Conservation (phyloP, 1,140 invertebrate species). For the Camponotus vicinus region DNA sequence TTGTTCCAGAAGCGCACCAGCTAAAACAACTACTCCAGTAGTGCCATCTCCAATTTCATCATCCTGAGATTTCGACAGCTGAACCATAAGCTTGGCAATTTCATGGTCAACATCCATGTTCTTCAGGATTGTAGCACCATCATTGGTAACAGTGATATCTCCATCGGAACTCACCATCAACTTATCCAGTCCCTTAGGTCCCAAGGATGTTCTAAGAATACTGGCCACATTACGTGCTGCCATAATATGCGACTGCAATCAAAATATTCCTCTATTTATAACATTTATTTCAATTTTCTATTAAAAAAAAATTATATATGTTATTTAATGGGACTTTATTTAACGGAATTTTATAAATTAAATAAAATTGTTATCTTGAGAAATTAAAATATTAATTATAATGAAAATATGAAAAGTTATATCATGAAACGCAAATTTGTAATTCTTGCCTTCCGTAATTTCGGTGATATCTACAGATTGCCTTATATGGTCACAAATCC, state of each 20-base stretch:
- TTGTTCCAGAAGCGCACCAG: constrained; percentile 97
- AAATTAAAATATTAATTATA: neutral
- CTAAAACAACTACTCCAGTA: constrained; percentile 98
- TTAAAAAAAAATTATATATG: neutral
- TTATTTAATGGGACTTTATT: neutral
- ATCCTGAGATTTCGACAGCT: constrained; percentile 99
- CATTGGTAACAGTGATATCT: constrained; percentile 99
- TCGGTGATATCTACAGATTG: constrained; percentile 15
- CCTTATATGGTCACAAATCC: constrained; percentile 81
- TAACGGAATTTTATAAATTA: neutral
- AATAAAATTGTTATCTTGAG: neutral
- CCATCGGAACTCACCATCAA: constrained; percentile 99
- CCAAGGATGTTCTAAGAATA: constrained; percentile 97
- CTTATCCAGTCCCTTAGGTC: constrained; percentile 98
- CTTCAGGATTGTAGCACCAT: constrained; percentile 99
- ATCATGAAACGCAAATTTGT: neutral
- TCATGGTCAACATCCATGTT: constrained; percentile 99
- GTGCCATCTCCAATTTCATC: constrained; percentile 99
- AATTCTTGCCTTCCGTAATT: neutral
- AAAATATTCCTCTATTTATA: constrained; percentile 50
- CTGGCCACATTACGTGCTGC: constrained; percentile 96
- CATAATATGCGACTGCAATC: constrained; percentile 97
- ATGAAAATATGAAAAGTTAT: neutral
- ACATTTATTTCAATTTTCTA: neutral
- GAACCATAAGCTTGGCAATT: constrained; percentile 99